Conservation (phyloP, 2,797 vertebrate species). For the Hydrophis major region DNA sequence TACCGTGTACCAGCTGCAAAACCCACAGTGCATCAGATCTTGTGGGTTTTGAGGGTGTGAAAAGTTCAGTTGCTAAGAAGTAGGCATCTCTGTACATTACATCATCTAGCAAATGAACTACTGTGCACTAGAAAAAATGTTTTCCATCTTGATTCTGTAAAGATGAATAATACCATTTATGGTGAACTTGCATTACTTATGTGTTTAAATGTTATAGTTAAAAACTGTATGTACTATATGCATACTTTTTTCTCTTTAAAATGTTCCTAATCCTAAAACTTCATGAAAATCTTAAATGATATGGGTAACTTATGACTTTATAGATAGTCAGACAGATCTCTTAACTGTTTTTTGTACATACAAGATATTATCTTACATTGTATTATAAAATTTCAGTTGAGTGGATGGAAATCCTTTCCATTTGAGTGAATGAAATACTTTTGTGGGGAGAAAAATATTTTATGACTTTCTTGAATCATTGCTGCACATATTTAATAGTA, state of each 20-base stretch:
- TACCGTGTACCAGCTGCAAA: slow-evolving; percentile 89
- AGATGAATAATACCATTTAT: slow-evolving; percentile 58
- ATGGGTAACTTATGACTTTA: not conserved
- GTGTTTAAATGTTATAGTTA: slow-evolving; percentile 4
- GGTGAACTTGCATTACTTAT: slow-evolving; percentile 14
- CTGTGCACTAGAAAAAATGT: slow-evolving; percentile 77
- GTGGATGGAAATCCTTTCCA: not conserved
- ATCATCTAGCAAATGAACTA: slow-evolving; percentile 79
- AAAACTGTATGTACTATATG: slow-evolving; percentile 9
- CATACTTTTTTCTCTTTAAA: slow-evolving; percentile 7
- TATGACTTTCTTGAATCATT: not conserved
- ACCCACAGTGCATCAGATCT: slow-evolving; percentile 90
- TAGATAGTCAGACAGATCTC: not conserved
- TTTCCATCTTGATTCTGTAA: slow-evolving; percentile 72
- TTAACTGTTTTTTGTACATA: not conserved
- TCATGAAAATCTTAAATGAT: not conserved
- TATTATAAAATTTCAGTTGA: not conserved
- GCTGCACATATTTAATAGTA: not conserved
- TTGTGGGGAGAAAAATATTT: not conserved
- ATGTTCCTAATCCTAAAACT: not conserved
- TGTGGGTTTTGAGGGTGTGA: slow-evolving; percentile 93
- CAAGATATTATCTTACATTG: not conserved
- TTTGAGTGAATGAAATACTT: not conserved
- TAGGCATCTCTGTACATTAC: slow-evolving; percentile 77
- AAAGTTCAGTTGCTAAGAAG: slow-evolving; percentile 95